Conservation (phyloP, 2,888 invertebrate genomes). For the Lithophane socia region DNA sequence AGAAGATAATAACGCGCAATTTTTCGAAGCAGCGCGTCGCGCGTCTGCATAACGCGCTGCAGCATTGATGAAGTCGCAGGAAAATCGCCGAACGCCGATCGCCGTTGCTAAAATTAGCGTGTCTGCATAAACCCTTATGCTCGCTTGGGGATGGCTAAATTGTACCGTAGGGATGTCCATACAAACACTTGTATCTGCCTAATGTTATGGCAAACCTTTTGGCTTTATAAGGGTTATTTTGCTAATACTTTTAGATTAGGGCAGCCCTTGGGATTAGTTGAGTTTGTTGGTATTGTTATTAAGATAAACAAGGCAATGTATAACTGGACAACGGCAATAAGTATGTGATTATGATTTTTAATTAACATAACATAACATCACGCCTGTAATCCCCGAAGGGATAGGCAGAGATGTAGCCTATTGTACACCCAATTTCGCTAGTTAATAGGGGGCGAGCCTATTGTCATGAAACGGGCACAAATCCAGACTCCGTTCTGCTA, state of each 20-base stretch:
- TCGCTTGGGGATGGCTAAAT: constrained; percentile 41
- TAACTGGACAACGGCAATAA: background rate
- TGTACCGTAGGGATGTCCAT: constrained; percentile 48
- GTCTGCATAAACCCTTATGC: background rate
- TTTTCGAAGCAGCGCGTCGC: background rate
- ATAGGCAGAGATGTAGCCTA: no score
- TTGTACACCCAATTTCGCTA: background rate
- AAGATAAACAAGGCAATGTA: constrained; percentile 7
- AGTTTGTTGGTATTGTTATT: constrained; percentile 11
- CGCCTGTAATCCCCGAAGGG: background rate
- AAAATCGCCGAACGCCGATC: background rate
- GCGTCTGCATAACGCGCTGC: background rate
- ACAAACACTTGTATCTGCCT: constrained; percentile 44
- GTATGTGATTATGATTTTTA: background rate
- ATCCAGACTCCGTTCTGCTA: accelerated
- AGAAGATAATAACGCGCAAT: no score
- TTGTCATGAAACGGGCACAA: background rate
- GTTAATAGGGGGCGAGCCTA: background rate
- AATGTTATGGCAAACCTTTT: constrained; percentile 51
- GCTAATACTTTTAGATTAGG: constrained; percentile 57
- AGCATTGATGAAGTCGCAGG: background rate
- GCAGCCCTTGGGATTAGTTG: constrained; percentile 24
- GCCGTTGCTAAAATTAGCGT: background rate
- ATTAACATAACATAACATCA: background rate
- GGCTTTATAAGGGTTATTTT: constrained; percentile 27